phyloP scores from a whole-genome alignment of 2,113 vertebrate species.

The Anhinga rufa region DNA sequence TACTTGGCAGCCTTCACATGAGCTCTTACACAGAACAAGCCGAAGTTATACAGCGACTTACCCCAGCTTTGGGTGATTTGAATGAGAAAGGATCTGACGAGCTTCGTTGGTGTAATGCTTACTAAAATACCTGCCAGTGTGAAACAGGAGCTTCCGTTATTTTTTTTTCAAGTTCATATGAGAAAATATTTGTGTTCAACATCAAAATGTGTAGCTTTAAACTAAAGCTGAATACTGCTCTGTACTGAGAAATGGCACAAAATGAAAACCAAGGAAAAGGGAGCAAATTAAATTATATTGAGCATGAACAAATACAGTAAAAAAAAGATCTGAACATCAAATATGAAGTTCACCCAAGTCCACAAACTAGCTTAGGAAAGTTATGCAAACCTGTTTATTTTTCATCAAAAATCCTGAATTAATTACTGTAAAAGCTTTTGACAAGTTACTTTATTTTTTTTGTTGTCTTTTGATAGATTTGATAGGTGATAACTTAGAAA shows the following conservation, averaged over 20 bases:
- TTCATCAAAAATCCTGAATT: not conserved
- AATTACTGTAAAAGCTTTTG: not conserved
- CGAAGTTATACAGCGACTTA: constrained; percentile 63
- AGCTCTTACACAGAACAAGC: not conserved
- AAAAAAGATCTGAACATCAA: not conserved
- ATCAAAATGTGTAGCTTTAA: not conserved
- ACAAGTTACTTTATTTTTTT: not conserved
- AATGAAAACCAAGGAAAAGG: not conserved
- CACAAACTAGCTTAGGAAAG: not conserved
- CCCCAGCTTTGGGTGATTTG: constrained; percentile 93
- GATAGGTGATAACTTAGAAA: too few relatives aligned
- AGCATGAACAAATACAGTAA: not conserved
- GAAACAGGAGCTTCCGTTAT: not conserved
- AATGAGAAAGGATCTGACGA: constrained; percentile 85
- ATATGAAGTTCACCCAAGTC: not conserved
- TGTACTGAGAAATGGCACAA: not conserved
- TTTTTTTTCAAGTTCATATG: not conserved
- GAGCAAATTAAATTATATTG: not conserved
- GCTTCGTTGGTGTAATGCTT: constrained; percentile 86
- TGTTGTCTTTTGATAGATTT: too few relatives aligned
- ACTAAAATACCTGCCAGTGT: constrained; percentile 86
- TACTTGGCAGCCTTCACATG: not conserved
- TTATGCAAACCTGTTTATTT: not conserved
- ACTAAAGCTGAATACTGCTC: not conserved
- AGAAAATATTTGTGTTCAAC: not conserved